phyloP scores from a whole-genome alignment of 23 tunicate genomes.

The Trididemnum clinides region DNA sequence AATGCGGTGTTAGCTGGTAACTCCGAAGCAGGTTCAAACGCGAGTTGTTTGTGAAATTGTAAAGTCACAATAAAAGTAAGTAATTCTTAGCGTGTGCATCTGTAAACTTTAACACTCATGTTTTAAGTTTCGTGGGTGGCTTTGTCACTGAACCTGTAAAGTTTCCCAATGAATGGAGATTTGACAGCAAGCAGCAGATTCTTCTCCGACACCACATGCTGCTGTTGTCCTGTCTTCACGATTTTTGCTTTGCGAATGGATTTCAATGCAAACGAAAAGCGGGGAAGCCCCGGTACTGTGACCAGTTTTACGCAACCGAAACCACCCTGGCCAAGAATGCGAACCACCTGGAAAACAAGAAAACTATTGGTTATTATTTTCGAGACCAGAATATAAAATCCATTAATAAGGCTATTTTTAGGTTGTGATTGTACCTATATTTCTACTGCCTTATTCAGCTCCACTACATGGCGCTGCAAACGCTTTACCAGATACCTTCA shows the following conservation, averaged over 20 bases:
- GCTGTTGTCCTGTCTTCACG: conserved; percentile 84
- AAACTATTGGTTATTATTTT: background rate
- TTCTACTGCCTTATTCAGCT: no score
- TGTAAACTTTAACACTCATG: no score
- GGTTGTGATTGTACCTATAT: background rate
- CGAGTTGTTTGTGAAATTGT: no score
- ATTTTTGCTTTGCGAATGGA: conserved; percentile 78
- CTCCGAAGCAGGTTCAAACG: no score
- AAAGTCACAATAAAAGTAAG: no score
- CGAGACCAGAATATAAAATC: no score
- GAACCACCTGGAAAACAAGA: conserved; percentile 37
- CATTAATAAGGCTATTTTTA: background rate
- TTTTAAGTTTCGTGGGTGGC: no score
- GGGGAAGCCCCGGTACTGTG: conserved; percentile 42
- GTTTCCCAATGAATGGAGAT: conserved; percentile 77
- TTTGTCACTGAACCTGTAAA: no score
- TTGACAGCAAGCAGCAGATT: conserved; percentile 60
- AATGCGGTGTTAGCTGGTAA: no score
- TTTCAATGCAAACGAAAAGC: conserved; percentile 86
- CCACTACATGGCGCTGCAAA: no score
- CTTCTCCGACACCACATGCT: conserved; percentile 85
- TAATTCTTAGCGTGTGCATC: no score
- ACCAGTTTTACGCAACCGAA: conserved; percentile 92
- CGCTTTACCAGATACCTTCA: conserved; percentile 50
- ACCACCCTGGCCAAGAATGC: conserved; percentile 84